A percentile compares a stretch with the other conserved stretches of the same genome.
Conservation (phyloP, 2,797 vertebrate species). For the Yasuhikotakia modesta region DNA sequence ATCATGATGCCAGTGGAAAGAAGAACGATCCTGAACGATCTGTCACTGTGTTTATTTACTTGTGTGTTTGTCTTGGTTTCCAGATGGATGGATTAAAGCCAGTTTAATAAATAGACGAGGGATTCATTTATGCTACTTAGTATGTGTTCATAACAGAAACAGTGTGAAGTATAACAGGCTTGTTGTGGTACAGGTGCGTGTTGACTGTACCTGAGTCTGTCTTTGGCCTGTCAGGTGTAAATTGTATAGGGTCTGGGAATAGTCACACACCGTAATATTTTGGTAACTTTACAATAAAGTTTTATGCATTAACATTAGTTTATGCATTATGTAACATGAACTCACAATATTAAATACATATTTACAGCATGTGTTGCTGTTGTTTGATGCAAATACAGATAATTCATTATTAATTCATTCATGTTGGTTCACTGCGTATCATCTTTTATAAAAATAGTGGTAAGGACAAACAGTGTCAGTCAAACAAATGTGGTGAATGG, state of each 20-base stretch:
- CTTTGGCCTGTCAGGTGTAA: too few species aligned
- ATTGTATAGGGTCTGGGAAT: background rate
- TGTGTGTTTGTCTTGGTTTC: background rate
- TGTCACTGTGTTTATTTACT: background rate
- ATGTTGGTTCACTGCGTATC: background rate
- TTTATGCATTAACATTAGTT: too few species aligned
- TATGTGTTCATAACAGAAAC: background rate
- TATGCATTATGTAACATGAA: too few species aligned
- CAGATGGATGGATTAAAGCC: background rate
- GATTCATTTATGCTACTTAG: background rate
- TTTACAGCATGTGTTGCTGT: too few species aligned
- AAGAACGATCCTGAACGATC: background rate
- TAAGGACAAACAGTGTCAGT: conserved; percentile 53
- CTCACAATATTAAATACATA: too few species aligned
- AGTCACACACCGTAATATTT: background rate
- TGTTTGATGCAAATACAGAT: too few species aligned
- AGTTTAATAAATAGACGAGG: background rate
- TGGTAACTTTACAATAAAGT: too few species aligned
- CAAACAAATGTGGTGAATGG: conserved; percentile 56
- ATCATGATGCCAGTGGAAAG: conserved; percentile 3
- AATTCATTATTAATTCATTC: background rate
- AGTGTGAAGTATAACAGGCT: background rate
- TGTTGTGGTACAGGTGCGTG: background rate
- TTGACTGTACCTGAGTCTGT: background rate
- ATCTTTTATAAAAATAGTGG: conserved; percentile 70